phyloP scores from a whole-genome alignment of 2,888 invertebrate species.

The Ectemnius lituratus region DNA sequence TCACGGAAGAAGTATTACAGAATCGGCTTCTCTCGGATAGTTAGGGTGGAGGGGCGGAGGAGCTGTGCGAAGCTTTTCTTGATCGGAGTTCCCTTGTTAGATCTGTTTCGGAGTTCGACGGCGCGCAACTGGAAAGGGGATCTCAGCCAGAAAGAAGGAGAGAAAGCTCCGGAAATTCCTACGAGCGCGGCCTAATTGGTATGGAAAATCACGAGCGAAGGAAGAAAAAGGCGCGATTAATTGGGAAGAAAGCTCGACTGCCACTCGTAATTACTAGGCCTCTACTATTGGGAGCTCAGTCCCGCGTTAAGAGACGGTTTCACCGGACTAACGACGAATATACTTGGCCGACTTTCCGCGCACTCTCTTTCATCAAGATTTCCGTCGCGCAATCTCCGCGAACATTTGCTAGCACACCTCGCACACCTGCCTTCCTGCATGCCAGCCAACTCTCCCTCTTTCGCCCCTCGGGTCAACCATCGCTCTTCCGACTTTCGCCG shows the following conservation, averaged over 20 bases:
- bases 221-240: constrained; percentile 42
- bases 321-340: constrained; percentile 49
- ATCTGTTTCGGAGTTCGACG: neutral
- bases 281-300: constrained; percentile 45
- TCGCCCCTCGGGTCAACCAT: neutral
- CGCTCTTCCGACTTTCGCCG: neutral
- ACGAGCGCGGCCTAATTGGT: constrained; percentile 40
- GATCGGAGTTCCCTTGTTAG: constrained; percentile 1
- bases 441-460: too few species aligned
- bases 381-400: constrained; percentile 20
- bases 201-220: constrained; percentile 46
- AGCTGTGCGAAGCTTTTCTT: neutral
- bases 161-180: neutral
- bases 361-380: constrained; percentile 33
- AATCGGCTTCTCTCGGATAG: neutral
- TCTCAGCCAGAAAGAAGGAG: neutral
- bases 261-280: constrained; percentile 51
- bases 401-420: neutral
- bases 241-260: constrained; percentile 43
- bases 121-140: neutral
- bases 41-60: too few species aligned
- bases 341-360: constrained; percentile 55
- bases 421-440: too few species aligned
- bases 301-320: constrained; percentile 39
- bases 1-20: neutral